These are phyloP conservation scores for Percopsis omiscomaycus DNA, from an alignment of 2,797 vertebrate genomes.

Conservation along the genomic window DNA sequence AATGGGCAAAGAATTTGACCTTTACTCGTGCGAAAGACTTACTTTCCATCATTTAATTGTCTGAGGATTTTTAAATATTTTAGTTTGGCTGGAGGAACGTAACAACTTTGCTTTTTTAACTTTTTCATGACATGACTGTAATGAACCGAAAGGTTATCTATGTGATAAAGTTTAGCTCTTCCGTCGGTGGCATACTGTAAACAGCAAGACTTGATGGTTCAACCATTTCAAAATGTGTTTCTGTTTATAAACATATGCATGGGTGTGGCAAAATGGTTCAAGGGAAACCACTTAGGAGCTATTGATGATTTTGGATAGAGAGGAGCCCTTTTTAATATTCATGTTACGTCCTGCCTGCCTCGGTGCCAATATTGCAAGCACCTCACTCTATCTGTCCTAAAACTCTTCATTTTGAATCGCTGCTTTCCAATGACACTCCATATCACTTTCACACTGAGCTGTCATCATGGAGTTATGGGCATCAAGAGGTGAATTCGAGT, in stretches of 20 bases:
- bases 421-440: background rate
- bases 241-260: background rate
- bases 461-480: background rate
- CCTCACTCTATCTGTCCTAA: background rate
- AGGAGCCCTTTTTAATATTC: slow-evolving; percentile 10
- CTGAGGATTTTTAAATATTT: background rate
- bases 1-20: slow-evolving; percentile 20
- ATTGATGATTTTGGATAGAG: background rate
- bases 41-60: slow-evolving; percentile 2
- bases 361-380: background rate
- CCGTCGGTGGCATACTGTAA: background rate
- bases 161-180: no score
- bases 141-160: background rate
- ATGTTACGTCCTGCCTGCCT: background rate
- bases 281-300: background rate
- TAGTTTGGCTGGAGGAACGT: no score
- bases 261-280: background rate
- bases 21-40: slow-evolving; percentile 31
- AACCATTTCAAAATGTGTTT: background rate
- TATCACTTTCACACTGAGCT: background rate
- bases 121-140: background rate
- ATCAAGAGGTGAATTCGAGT: background rate
- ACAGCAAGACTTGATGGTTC: background rate
- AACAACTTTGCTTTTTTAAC: background rate
- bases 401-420: background rate